These are phyloP conservation scores for Aleadryas rufinucha DNA, from an alignment of 2,113 vertebrate genomes.

Conservation along the genomic window DNA sequence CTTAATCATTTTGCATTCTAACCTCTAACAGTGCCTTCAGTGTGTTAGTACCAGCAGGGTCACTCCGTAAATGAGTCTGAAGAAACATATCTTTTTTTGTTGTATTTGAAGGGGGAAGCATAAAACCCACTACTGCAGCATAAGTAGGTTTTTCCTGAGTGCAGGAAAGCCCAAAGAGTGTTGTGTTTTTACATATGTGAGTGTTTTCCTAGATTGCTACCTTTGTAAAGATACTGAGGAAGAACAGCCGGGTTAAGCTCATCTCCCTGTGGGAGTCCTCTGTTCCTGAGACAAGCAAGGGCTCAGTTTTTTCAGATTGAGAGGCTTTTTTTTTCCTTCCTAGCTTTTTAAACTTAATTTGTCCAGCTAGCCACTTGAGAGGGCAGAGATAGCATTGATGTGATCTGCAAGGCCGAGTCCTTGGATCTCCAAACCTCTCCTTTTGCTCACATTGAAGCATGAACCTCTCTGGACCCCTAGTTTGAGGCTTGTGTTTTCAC, in stretches of 20 bases:
- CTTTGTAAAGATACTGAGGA: not conserved
- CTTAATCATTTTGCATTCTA: not conserved
- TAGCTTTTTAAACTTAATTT: not conserved
- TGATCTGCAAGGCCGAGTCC: not conserved
- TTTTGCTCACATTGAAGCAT: fast-evolving
- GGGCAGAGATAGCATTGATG: not conserved
- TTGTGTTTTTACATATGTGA: not conserved
- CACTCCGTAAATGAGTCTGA: not conserved
- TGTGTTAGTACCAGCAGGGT: not conserved
- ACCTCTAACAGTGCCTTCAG: not conserved
- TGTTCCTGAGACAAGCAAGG: not conserved
- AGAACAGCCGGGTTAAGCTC: not conserved
- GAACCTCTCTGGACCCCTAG: fast-evolving
- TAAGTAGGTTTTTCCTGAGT: not conserved
- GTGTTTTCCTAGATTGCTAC: not conserved
- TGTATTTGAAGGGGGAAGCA: not conserved
- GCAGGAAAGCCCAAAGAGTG: not conserved
- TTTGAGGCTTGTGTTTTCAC: not conserved
- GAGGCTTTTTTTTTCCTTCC: fast-evolving
- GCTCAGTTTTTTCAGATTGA: fast-evolving
- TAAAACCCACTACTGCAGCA: not conserved
- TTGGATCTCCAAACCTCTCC: not conserved
- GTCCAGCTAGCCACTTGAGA: not conserved
- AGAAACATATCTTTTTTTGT: not conserved
- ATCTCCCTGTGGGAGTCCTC: not conserved